These are phyloP conservation scores for Aspidiotus rigidus DNA, from an alignment of 2,888 invertebrate genomes.

Conservation along the genomic window DNA sequence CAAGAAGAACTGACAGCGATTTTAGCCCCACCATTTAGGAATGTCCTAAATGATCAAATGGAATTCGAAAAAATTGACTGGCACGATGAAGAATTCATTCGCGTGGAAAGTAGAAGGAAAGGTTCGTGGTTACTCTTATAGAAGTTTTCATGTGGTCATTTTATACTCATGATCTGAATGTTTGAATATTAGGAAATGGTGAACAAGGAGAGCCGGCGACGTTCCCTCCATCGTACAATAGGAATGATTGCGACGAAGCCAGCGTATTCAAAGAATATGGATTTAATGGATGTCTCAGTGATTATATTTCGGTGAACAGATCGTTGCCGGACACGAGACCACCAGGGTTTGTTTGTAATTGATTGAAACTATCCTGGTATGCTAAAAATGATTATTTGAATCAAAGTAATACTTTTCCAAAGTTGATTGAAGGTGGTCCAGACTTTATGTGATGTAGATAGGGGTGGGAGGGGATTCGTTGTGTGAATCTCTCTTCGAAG, in stretches of 20 bases:
- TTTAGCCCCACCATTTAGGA: too few species aligned
- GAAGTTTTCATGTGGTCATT: too few species aligned
- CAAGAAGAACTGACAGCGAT: too few species aligned
- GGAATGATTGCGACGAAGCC: conserved; percentile 49
- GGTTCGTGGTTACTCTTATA: conserved; percentile 44
- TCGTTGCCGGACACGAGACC: conserved; percentile 68
- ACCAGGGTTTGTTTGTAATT: conserved; percentile 44
- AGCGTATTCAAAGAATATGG: conserved; percentile 75
- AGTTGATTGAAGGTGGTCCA: too few species aligned
- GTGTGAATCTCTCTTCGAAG: too few species aligned
- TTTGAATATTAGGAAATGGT: conserved; percentile 49
- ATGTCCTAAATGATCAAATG: too few species aligned
- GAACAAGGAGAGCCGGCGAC: conserved; percentile 63
- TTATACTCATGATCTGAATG: too few species aligned
- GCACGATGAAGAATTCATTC: conserved; percentile 62
- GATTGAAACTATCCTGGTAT: too few species aligned
- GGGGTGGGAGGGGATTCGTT: too few species aligned
- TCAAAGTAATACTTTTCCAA: too few species aligned
- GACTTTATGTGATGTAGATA: too few species aligned
- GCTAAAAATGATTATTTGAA: too few species aligned
- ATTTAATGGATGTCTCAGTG: conserved; percentile 85
- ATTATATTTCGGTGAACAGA: conserved; percentile 77
- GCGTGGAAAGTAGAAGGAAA: conserved; percentile 51
- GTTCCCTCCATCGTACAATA: conserved; percentile 52
- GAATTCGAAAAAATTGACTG: conserved; percentile 57